Percentiles rank a stretch among this genome's conserved stretches.
These are phyloP conservation scores for Eulithis testata DNA, from an alignment of 2,888 invertebrate genomes.

Conservation along the genomic window DNA sequence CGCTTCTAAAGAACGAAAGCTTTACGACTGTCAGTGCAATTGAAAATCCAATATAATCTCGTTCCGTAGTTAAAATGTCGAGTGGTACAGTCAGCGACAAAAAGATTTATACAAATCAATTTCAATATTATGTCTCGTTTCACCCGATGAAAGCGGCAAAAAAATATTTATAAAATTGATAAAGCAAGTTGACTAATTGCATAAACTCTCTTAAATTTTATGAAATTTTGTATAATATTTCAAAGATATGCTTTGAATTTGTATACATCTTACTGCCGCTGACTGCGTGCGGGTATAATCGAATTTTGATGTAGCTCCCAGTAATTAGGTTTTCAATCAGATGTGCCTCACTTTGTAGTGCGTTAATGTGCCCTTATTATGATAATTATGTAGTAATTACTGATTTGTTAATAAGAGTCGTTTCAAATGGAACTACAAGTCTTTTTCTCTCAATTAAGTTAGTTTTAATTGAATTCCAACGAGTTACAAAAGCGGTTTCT, in stretches of 20 bases:
- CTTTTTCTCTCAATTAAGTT: background rate
- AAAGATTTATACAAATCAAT: too few species aligned
- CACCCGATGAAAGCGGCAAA: too few species aligned
- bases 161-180: too few species aligned
- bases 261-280: too few species aligned
- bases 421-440: too few species aligned
- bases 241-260: too few species aligned
- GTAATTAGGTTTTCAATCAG: slow-evolving; percentile 29
- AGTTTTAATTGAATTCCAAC: slow-evolving; percentile 8
- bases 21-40: slow-evolving; percentile 28
- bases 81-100: too few species aligned
- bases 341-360: background rate
- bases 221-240: too few species aligned
- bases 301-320: slow-evolving; percentile 19
- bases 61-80: slow-evolving; percentile 2
- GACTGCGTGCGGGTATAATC: slow-evolving; percentile 14
- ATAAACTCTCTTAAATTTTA: too few species aligned
- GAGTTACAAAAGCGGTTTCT: slow-evolving; percentile 7
- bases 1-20: background rate
- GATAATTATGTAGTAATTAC: background rate
- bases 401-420: too few species aligned
- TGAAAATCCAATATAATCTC: slow-evolving; percentile 29
- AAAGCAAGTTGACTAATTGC: too few species aligned
- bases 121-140: too few species aligned
- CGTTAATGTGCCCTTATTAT: slow-evolving; percentile 2